These are phyloP conservation scores for Neopelma chrysocephalum DNA, from an alignment of 2,797 vertebrate species.

Conservation along the genomic window DNA sequence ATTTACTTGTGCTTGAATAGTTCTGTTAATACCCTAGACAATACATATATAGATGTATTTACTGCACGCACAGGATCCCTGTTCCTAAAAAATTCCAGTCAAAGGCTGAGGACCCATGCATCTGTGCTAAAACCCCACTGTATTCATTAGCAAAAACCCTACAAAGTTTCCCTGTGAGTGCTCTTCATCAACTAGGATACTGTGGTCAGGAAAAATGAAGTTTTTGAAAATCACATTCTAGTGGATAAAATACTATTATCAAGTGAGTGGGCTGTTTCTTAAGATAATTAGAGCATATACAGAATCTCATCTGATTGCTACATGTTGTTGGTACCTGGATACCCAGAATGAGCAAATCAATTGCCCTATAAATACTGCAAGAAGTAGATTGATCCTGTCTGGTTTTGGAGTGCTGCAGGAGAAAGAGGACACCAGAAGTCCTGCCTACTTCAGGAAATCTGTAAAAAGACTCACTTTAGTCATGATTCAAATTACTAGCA, in stretches of 20 bases:
- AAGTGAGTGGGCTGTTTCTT: not conserved
- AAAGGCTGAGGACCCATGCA: not conserved
- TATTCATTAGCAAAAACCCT: not conserved
- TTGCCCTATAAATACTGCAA: not conserved
- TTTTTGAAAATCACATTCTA: not conserved
- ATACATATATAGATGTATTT: not conserved
- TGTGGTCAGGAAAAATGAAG: not conserved
- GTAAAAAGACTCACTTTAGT: not conserved
- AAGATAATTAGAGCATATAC: not conserved
- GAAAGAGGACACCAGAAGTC: not conserved
- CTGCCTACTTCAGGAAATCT: not conserved
- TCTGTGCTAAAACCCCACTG: not conserved
- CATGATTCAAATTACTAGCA: not conserved
- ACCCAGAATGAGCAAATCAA: not conserved
- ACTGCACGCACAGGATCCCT: not conserved
- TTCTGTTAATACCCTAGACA: constrained; percentile 20
- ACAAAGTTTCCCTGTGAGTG: not conserved
- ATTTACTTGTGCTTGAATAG: constrained; percentile 43
- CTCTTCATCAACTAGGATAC: not conserved
- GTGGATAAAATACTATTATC: not conserved
- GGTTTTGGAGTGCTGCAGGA: not conserved
- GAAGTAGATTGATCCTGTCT: not conserved
- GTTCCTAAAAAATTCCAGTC: not conserved
- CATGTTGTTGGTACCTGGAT: not conserved
- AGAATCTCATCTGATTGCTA: not conserved